Evolutionary conservation across 2,888 invertebrate species (phyloP), one percentile per base, ranked within the genome.

Genomic region (Monopis laevigella): DNA sequence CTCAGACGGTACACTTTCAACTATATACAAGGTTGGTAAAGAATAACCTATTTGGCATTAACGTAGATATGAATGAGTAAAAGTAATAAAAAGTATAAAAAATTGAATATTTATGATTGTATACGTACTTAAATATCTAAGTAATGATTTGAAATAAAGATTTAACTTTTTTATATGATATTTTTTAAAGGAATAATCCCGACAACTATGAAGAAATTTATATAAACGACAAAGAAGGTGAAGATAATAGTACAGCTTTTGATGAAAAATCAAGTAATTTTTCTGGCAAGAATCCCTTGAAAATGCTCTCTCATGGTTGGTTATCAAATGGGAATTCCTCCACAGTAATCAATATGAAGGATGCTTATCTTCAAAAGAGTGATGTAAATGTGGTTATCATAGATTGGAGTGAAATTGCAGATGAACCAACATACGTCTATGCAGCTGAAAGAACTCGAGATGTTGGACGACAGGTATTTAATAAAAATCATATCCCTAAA

Each of bases 311-410:
- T n/a, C 42, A 39, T 24, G 42, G 42, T 3, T 43, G 42, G 42
- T 11, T 26, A n/a, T 39, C 42, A 1, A 39, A 17, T 32, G 39
- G 39, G 8, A n/a, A 58, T 13, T 53, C 58, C 1, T 53, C 60
- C 8, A 75, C 78, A 62, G 51, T 82, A 28, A 62, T 72, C 28
- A 46, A 52, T 17, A 73, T 84, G 5, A 84, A 80, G 52, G 52
- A 77, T 36, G 58, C 65, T 1, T 66, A 80, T 46, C 50, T 84
- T 32, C 48, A 55, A 21, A 59, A 54, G 39, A 56, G 58, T 8
- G 82, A 84, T 48, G 59, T 65, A 5, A 85, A 86, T 48, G 74
- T 86, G 1, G 69, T 83, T 39, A 60, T 65, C 1, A 65, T 83
- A 4, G 81, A 83, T 51, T 84, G 83, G 82, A 56, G 62, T 34